Evolutionary conservation across 2,113 vertebrate genomes (phyloP), one percentile per base, ranked within the genome.

Genomic region (Cyanoramphus novaezelandiae): DNA sequence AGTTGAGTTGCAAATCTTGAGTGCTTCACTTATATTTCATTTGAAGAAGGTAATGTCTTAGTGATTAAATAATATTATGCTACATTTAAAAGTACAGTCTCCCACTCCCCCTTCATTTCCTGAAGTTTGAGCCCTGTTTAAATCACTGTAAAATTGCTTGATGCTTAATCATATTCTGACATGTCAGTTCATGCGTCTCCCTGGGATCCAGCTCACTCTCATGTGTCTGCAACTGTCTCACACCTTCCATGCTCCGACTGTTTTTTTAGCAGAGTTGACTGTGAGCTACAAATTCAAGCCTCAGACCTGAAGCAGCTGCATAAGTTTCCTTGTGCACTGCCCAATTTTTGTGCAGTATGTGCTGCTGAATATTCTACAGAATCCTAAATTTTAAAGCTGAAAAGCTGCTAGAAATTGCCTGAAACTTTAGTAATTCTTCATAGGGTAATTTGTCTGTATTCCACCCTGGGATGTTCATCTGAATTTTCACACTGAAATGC

Each of bases 91-190:
- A 88, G 55, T 68, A 77, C 9, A 46, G 46, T 77, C 64, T 95
- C 43, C 64, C 72, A 50, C 64, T 95, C 37, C 41, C 16, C 20
- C n/a, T 85, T 91, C 67, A 53, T 94, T 96, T 96, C 93, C 94
- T 95, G 90, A 69, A 90, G 85, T 82, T 24, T 27, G 78, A 94
- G 82, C 25, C 17, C n/a, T 77, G 37, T 88, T 95, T 93, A 94
- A 97, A 93, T 96, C 75, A 83, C 76, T 85, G 84, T 53, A 41
- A 94, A 89, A 49, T 46, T 77, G n/a, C 87, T 87, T 96, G 91
- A 72, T 88, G 70, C 91, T 95, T 49, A 65, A 69, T 95, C 55
- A 17, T 31, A 35, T 35, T 92, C 74, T 85, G 80, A 85, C 59
- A n/a, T 95, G 94, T 89, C 80, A 89, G 80, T 82, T 85, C 84